Conservation (phyloP, 30 jellyfish, hydroid and myxozoan genomes). For the Mastigias papua region DNA sequence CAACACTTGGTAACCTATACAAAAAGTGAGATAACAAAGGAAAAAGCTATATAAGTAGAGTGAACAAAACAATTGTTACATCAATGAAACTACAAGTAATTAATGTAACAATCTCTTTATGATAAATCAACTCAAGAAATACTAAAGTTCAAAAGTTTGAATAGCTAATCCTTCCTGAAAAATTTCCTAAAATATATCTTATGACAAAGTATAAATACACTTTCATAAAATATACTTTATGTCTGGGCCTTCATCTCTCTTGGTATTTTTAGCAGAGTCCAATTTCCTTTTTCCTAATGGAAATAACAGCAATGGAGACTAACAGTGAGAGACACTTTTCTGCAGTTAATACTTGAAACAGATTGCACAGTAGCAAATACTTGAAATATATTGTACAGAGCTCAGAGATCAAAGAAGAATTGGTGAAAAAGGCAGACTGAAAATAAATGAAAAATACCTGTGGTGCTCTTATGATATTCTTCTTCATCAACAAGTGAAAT, state of each 20-base stretch:
- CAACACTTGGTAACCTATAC: too few relatives aligned
- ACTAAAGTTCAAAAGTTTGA: too few relatives aligned
- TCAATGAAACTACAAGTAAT: too few relatives aligned
- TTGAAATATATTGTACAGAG: too few relatives aligned
- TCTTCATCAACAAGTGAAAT: slow-evolving; percentile 75
- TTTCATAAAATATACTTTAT: not conserved
- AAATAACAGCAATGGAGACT: not conserved
- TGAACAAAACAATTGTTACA: too few relatives aligned
- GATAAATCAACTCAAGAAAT: too few relatives aligned
- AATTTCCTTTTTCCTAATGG: not conserved
- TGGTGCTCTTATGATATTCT: slow-evolving; percentile 36
- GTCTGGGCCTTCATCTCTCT: not conserved
- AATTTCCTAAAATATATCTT: not conserved
- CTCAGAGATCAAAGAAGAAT: not conserved
- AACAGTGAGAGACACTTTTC: too few relatives aligned
- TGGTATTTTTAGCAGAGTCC: not conserved
- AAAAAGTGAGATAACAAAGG: too few relatives aligned
- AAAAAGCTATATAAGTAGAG: too few relatives aligned
- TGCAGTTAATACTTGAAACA: too few relatives aligned
- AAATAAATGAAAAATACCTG: slow-evolving; percentile 12
- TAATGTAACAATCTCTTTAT: too few relatives aligned
- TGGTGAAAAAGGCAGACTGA: not conserved
- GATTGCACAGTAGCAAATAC: too few relatives aligned
- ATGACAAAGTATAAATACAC: not conserved
- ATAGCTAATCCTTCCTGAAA: not conserved